Percentiles rank a stretch among this genome's conserved stretches.
Conservation (phyloP, 2,797 vertebrate genomes). For the Gymnothorax reevesii region DNA sequence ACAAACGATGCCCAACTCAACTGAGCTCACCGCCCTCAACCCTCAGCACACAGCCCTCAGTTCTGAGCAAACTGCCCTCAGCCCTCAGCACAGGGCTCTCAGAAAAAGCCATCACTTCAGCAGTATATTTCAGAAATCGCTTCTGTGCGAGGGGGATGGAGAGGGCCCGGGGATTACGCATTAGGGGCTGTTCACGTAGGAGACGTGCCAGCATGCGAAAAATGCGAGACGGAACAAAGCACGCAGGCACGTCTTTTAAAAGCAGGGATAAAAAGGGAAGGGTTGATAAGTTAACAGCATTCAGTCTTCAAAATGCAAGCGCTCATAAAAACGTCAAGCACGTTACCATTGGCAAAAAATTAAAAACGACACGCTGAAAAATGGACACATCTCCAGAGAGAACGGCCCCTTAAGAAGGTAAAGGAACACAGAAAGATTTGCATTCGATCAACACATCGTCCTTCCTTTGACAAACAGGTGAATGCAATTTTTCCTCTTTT, state of each 20-base stretch:
- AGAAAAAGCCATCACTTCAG: constrained; percentile 29
- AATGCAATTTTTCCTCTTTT: background rate
- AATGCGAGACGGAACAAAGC: too few species aligned
- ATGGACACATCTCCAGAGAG: too few species aligned
- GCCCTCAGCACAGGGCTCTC: background rate
- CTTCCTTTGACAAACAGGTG: background rate
- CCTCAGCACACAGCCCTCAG: background rate
- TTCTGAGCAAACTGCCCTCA: background rate
- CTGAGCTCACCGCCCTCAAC: too few species aligned
- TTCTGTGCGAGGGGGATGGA: constrained; percentile 19
- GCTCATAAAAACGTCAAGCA: too few species aligned
- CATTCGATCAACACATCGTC: background rate
- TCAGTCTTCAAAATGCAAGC: too few species aligned
- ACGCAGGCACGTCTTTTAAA: background rate
- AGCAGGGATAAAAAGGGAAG: constrained; percentile 29
- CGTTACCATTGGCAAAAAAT: too few species aligned
- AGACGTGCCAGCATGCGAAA: too few species aligned
- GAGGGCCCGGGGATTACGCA: background rate
- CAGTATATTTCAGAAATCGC: constrained; percentile 25
- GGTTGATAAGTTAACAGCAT: constrained; percentile 26
- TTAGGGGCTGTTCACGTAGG: too few species aligned
- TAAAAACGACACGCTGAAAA: too few species aligned
- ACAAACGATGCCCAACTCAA: too few species aligned
- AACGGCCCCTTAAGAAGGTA: too few species aligned
- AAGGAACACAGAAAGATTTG: too few species aligned